Evolutionary conservation across 2,797 vertebrate genomes (phyloP), one percentile per base, ranked within the genome.

Genomic region (Selene dorsalis): DNA sequence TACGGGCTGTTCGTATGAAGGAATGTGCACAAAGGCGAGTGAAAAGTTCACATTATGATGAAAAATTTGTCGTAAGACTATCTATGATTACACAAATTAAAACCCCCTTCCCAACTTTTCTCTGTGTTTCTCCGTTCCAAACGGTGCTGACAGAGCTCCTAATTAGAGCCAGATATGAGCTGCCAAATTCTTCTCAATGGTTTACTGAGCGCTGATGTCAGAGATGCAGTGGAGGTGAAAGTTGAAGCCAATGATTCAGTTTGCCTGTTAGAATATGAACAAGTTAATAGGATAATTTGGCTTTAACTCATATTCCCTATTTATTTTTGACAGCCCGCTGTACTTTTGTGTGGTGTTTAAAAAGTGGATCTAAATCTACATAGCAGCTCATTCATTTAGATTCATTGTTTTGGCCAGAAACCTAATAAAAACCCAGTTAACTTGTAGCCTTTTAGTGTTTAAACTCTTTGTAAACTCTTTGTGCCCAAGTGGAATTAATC

Each of bases 121-220:
- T 75, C 55, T 75, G 28, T 13, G 41, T 78, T 45, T 89, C 75
- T 81, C 65, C 55, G 74, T 79, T 84, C 74, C 75, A 75, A 83
- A 59, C 69, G 59, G 64, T 35, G 12, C 79, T 90, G 87, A 90
- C 86, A 89, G 75, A 82, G 77, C 22, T 84, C 80, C 79, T 94
- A 93, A 93, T 93, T 88, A 88, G 78, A 93, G 88, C 89, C 92
- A 94, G 93, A 93, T 77, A 84, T 43, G 39, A 77, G 76, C 82
- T 89, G 89, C 89, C 92, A 92, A 84, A 89, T 87, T 88, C 86
- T 79, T 87, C 75, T 86, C 82, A 73, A 88, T 91, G 87, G 87
- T 92, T 92, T 88, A 80, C 82, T 66, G 62, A 84, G 84, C 52
- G 22, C 80, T 92, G 91, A 92, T 89, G 91, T 94, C 91, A 94